phyloP scores from a whole-genome alignment of 37 sponge, comb jelly and placozoan species.

The Halichondria panicea region DNA sequence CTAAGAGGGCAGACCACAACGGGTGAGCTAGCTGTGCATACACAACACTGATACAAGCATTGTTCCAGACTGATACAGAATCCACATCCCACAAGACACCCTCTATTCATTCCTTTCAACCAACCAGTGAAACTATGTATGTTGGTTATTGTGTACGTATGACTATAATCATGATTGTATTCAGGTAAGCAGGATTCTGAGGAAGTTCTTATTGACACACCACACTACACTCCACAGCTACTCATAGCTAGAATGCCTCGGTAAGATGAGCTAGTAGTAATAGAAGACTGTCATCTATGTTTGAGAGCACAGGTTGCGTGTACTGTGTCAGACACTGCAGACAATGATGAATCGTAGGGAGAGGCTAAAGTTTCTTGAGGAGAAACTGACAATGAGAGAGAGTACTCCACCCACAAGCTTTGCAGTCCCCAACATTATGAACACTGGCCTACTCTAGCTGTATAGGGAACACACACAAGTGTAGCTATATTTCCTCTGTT shows the following conservation, averaged over 20 bases:
- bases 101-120: slow-evolving; percentile 18
- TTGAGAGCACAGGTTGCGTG: not conserved
- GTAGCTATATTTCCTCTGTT: not conserved
- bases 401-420: not conserved
- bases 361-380: slow-evolving; percentile 15
- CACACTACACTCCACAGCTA: not conserved
- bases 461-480: not conserved
- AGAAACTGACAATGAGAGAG: not conserved
- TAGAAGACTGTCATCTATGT: no score
- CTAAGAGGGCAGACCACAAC: not conserved
- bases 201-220: no score
- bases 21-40: slow-evolving; percentile 2
- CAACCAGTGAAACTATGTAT: slow-evolving; percentile 2
- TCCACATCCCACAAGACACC: slow-evolving; percentile 8
- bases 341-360: not conserved
- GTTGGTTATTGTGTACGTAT: not conserved
- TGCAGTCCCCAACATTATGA: not conserved
- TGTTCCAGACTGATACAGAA: slow-evolving; percentile 16
- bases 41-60: not conserved
- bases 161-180: not conserved
- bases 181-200: no score
- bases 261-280: no score
- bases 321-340: not conserved
- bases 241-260: no score
- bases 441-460: no score